These are phyloP conservation scores for Lasioglossum malachurum DNA, from an alignment of 2,888 invertebrate genomes.

Conservation along the genomic window DNA sequence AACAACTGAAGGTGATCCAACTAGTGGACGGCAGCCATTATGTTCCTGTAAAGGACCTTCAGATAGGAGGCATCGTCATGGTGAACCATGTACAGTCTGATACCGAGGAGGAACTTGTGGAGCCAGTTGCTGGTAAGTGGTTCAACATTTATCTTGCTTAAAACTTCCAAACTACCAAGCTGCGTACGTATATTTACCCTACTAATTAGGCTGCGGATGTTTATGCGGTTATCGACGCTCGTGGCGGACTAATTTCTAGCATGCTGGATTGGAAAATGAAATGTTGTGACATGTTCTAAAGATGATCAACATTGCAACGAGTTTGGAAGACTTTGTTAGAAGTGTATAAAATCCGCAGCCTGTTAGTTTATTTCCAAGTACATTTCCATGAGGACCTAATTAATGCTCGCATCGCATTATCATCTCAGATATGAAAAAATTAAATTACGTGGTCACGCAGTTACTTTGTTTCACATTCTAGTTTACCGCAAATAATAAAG, in stretches of 20 bases:
- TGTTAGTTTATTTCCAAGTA: not conserved
- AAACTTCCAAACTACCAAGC: not conserved
- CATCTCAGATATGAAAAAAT: not conserved
- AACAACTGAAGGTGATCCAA: slow-evolving; percentile 93
- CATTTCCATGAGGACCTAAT: not conserved
- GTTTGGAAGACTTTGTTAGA: not conserved
- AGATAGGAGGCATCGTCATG: slow-evolving; percentile 98
- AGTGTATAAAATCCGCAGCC: not conserved
- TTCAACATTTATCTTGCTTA: slow-evolving; percentile 4
- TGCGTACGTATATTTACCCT: not conserved
- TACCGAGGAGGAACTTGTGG: slow-evolving; percentile 94
- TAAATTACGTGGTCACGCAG: not conserved
- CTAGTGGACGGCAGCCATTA: slow-evolving; percentile 93
- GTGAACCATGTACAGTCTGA: slow-evolving; percentile 93
- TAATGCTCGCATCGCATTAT: not conserved
- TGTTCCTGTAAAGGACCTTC: slow-evolving; percentile 94
- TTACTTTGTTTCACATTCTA: not conserved
- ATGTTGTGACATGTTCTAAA: not conserved
- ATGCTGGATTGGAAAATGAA: not conserved
- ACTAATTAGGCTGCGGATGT: not conserved
- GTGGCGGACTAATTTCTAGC: not conserved
- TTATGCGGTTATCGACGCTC: not conserved
- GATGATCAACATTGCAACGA: not conserved
- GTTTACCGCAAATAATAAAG: not conserved
- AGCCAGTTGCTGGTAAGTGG: slow-evolving; percentile 91